Evolutionary conservation across 2,888 invertebrate genomes (phyloP).

Genomic region (Hemithea aestivaria): DNA sequence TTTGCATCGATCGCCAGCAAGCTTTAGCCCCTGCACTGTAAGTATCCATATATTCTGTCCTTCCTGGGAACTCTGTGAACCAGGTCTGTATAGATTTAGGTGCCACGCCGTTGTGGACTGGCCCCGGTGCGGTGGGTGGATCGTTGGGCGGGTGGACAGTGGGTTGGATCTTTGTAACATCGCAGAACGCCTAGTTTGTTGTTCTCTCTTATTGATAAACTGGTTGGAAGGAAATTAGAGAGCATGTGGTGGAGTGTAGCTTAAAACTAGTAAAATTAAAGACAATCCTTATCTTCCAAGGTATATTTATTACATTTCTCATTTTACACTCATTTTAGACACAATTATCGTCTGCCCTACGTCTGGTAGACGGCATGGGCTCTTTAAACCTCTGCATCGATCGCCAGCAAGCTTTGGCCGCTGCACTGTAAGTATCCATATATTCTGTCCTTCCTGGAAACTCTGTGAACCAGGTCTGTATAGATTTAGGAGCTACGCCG

Average conservation of each 20-base stretch:
- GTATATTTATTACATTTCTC: no score
- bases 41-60: constrained; percentile 81
- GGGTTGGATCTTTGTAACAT: constrained; percentile 81
- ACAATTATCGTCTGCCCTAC: constrained; percentile 78
- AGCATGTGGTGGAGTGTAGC: no score
- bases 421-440: constrained; percentile 78
- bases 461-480: constrained; percentile 75
- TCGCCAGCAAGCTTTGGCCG: constrained; percentile 79
- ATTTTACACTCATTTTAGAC: no score
- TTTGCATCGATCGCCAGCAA: constrained; percentile 80
- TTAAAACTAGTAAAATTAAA: no score
- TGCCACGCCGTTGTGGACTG: constrained; percentile 56
- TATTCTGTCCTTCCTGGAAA: constrained; percentile 82
- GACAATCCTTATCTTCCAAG: constrained; percentile 43
- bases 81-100: constrained; percentile 75
- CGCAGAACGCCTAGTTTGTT: constrained; percentile 75
- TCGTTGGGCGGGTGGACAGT: constrained; percentile 76
- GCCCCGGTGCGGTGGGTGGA: constrained; percentile 80
- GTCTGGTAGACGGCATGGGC: constrained; percentile 80
- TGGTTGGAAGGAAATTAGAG: no score
- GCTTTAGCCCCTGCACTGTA: constrained; percentile 80
- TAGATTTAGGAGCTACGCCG: constrained; percentile 65
- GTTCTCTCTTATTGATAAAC: no score
- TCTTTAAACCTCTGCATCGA: constrained; percentile 81
- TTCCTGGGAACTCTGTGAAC: constrained; percentile 77